phyloP scores from a whole-genome alignment of 2,113 vertebrate species.

The Camelus bactrianus region DNA sequence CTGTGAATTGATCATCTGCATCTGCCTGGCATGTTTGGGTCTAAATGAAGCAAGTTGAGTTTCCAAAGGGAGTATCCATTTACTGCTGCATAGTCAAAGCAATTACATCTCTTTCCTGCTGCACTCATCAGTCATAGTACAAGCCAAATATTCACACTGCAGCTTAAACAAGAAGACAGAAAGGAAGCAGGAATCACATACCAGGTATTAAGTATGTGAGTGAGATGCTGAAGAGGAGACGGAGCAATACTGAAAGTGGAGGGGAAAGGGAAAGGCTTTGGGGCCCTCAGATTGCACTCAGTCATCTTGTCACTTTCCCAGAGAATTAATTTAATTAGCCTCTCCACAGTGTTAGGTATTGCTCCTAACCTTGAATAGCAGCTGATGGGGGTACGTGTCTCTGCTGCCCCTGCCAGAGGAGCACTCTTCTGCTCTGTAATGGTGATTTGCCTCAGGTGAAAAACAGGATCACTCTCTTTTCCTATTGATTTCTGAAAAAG shows the following conservation, averaged over 20 bases:
- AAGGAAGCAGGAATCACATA: background rate
- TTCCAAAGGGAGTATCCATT: conserved; percentile 62
- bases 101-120: conserved; percentile 37
- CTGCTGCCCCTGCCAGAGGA: background rate
- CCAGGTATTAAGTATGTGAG: background rate
- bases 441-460: conserved; percentile 60
- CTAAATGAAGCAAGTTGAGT: conserved; percentile 46
- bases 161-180: background rate
- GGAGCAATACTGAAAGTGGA: background rate
- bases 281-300: background rate
- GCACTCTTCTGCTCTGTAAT: conserved; percentile 25
- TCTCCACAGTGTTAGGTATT: background rate
- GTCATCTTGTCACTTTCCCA: conserved; percentile 38
- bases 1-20: conserved; percentile 56
- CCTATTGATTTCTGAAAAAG: conserved; percentile 56
- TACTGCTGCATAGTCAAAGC: conserved; percentile 11
- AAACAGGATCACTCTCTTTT: conserved; percentile 61
- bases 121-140: conserved; percentile 46
- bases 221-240: background rate
- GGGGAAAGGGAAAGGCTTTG: background rate
- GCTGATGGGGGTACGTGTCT: background rate
- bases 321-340: conserved; percentile 62
- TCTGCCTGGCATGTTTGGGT: conserved; percentile 54
- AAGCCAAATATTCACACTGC: conserved; percentile 41
- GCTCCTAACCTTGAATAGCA: background rate